Conservation (phyloP, 2,888 invertebrate species). For the Drosophila acutilabella region DNA sequence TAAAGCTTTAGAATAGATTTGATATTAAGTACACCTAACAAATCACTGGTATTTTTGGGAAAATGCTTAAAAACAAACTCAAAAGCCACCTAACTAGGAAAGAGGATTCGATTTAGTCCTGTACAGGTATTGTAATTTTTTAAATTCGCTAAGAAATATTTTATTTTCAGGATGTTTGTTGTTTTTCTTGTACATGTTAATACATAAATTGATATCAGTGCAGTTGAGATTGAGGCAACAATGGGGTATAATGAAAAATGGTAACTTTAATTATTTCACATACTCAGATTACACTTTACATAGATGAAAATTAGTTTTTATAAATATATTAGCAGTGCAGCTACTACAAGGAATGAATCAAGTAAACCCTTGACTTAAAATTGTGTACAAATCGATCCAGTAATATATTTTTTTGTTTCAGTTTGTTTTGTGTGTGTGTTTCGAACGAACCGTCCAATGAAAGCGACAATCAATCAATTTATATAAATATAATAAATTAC, state of each 20-base stretch:
- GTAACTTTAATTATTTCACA: conserved; percentile 79
- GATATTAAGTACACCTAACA: too few relatives aligned
- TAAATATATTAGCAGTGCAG: conserved; percentile 79
- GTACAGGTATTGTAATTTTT: conserved; percentile 3
- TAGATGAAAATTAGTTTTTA: conserved; percentile 76
- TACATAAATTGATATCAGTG: conserved; percentile 45
- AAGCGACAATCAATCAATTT: conserved; percentile 73
- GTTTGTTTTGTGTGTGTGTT: too few relatives aligned
- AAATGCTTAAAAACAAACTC: background rate
- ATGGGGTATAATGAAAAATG: conserved; percentile 75
- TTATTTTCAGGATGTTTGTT: conserved; percentile 20
- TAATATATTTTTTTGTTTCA: conserved; percentile 30
- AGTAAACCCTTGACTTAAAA: conserved; percentile 79
- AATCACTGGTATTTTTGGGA: background rate
- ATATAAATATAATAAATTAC: conserved; percentile 82
- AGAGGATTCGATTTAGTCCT: background rate
- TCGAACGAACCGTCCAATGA: conserved; percentile 69
- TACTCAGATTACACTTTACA: conserved; percentile 78
- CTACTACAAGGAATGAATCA: conserved; percentile 83
- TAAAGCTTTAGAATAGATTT: too few relatives aligned
- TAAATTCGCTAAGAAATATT: conserved; percentile 22
- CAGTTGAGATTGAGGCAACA: conserved; percentile 56
- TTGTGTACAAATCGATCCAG: conserved; percentile 73
- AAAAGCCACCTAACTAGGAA: background rate
- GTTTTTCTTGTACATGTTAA: conserved; percentile 18